phyloP scores from a whole-genome alignment of 2,797 vertebrate species.

The Tragopan temminckii region DNA sequence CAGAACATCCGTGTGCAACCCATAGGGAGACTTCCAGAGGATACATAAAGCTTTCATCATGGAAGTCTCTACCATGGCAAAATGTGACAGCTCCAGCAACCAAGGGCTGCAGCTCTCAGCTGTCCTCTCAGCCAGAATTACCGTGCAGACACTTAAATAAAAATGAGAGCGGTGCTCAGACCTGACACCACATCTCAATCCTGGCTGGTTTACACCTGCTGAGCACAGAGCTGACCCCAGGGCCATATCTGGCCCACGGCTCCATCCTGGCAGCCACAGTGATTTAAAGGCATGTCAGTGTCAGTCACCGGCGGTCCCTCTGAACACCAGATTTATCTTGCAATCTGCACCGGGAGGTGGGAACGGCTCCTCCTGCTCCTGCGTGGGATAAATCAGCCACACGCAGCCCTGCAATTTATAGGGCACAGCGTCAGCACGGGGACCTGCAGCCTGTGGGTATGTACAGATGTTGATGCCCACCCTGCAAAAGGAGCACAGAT shows the following conservation, averaged over 20 bases:
- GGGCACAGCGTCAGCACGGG: accelerated
- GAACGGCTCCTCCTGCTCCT: slow-evolving; percentile 55
- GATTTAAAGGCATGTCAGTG: slow-evolving; percentile 64
- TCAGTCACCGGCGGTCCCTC: slow-evolving; percentile 53
- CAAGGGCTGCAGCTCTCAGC: not conserved
- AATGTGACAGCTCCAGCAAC: not conserved
- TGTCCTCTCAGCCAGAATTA: slow-evolving; percentile 46
- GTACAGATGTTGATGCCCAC: not conserved
- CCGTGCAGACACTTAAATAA: slow-evolving; percentile 57
- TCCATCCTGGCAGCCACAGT: not conserved
- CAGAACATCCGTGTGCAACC: not conserved
- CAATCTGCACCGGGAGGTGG: slow-evolving; percentile 51
- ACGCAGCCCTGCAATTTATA: not conserved
- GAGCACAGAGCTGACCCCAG: slow-evolving; percentile 48
- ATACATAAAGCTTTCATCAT: not conserved
- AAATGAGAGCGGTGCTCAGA: not conserved
- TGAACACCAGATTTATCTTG: slow-evolving; percentile 70
- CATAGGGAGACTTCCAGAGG: not conserved
- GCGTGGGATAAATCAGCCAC: slow-evolving; percentile 62
- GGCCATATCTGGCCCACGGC: slow-evolving; percentile 31
- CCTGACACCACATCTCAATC: slow-evolving; percentile 64
- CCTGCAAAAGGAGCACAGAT: not conserved
- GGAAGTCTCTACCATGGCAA: not conserved
- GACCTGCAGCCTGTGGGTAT: not conserved
- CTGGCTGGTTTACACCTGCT: slow-evolving; percentile 54